A percentile compares a stretch with the other conserved stretches of the same genome.
Evolutionary conservation across 2,797 vertebrate genomes (phyloP).

Genomic region (Anableps anableps): DNA sequence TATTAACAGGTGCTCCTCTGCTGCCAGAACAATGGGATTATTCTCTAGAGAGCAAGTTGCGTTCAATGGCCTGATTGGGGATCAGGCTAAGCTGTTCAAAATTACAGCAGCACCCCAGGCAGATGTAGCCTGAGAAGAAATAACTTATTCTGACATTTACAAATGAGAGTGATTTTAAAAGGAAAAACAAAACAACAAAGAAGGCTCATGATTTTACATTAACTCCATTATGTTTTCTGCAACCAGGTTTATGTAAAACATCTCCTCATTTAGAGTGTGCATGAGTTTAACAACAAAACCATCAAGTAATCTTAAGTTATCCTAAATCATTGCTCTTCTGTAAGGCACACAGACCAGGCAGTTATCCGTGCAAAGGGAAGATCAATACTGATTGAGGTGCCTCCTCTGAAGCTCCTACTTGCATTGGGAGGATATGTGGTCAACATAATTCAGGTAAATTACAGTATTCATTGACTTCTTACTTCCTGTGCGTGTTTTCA

Average conservation of each 20-base stretch:
- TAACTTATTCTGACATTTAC: conserved; percentile 30
- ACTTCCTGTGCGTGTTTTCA: conserved; percentile 86
- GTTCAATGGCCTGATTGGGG: conserved; percentile 67
- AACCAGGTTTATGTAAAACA: conserved; percentile 2
- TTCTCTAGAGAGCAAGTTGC: conserved; percentile 65
- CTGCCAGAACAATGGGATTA: conserved; percentile 81
- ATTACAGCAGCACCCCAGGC: conserved; percentile 49
- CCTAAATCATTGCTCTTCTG: conserved; percentile 51
- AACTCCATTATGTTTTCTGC: conserved; percentile 1
- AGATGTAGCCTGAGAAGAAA: conserved; percentile 27
- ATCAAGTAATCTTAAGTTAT: conserved; percentile 14
- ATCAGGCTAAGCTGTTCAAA: conserved; percentile 59
- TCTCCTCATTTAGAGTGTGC: conserved; percentile 12
- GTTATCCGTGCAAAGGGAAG: conserved; percentile 60
- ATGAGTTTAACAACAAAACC: conserved; percentile 23
- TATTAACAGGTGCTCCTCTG: conserved; percentile 88
- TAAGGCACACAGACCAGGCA: conserved; percentile 54
- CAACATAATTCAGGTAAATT: conserved; percentile 86
- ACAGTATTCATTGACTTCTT: conserved; percentile 81
- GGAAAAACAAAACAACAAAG: not conserved
- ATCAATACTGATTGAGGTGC: conserved; percentile 77
- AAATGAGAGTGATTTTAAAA: conserved; percentile 26
- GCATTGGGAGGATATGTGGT: conserved; percentile 78
- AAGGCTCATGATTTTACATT: conserved; percentile 7
- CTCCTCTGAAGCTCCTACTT: conserved; percentile 70